phyloP scores from a whole-genome alignment of 2,113 vertebrate genomes.

The Ptilonorhynchus violaceus region DNA sequence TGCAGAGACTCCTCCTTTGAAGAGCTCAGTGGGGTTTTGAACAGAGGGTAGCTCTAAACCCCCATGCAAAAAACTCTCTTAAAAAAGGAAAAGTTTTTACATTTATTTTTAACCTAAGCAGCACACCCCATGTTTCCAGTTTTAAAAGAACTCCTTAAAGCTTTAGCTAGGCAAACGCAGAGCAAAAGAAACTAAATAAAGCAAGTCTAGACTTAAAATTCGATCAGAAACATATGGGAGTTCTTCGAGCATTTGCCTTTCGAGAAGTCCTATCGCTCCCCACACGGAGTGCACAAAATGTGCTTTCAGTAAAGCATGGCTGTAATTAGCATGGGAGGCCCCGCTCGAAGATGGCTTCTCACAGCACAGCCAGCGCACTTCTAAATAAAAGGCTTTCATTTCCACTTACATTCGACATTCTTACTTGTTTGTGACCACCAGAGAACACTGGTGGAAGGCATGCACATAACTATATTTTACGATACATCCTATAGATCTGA shows the following conservation, averaged over 20 bases:
- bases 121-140: neutral
- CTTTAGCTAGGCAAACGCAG: conserved; percentile 57
- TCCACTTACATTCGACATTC: conserved; percentile 7
- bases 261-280: conserved; percentile 49
- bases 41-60: neutral
- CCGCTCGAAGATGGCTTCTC: neutral
- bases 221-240: conserved; percentile 76
- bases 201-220: conserved; percentile 75
- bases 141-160: conserved; percentile 62
- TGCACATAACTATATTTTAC: neutral
- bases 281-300: conserved; percentile 45
- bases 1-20: conserved; percentile 43
- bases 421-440: neutral
- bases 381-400: conserved; percentile 10
- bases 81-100: conserved; percentile 24
- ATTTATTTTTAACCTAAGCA: conserved; percentile 68
- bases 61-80: neutral
- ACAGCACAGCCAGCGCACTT: neutral
- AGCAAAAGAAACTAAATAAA: conserved; percentile 73
- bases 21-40: conserved; percentile 40
- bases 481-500: neutral
- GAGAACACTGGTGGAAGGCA: neutral
- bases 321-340: conserved; percentile 26
- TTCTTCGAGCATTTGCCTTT: conserved; percentile 55
- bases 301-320: conserved; percentile 33